Evolutionary conservation across 2,797 vertebrate species (phyloP).

Genomic region (Pygocentrus nattereri): DNA sequence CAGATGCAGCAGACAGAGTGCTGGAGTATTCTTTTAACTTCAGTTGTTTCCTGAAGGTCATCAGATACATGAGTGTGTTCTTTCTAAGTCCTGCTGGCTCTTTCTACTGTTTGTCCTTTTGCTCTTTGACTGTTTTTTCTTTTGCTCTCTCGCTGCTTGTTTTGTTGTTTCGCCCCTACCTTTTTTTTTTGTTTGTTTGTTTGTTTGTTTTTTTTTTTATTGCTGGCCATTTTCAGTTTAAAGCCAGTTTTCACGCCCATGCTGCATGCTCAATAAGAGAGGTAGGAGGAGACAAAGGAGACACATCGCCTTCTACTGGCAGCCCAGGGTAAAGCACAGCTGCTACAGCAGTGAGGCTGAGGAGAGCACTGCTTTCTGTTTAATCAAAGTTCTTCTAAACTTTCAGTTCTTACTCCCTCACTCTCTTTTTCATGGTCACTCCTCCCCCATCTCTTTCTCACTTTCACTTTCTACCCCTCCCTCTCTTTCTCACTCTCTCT

Average conservation of each 20-base stretch:
- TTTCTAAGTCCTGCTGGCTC: background rate
- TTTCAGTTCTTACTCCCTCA: background rate
- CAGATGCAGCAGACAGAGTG: background rate
- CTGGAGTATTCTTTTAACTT: background rate
- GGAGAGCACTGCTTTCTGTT: constrained; percentile 11
- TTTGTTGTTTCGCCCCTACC: too few relatives aligned
- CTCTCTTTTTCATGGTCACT: constrained; percentile 39
- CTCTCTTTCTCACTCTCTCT: constrained; percentile 26
- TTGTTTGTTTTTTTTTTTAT: too few relatives aligned
- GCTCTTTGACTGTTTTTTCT: background rate
- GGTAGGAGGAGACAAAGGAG: background rate
- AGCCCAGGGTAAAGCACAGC: background rate
- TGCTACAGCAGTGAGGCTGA: background rate
- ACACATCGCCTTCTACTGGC: constrained; percentile 2
- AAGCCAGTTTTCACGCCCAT: background rate
- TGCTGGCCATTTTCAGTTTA: too few relatives aligned
- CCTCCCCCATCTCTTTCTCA: background rate
- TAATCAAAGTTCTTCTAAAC: constrained; percentile 42
- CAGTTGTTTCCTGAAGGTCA: constrained; percentile 8
- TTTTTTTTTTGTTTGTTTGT: too few relatives aligned
- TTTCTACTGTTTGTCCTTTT: background rate
- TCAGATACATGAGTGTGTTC: background rate
- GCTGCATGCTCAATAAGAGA: background rate
- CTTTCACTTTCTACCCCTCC: background rate
- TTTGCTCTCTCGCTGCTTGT: background rate